These are phyloP conservation scores for Amphiprion ocellaris DNA, from an alignment of 2,113 vertebrate genomes.

Conservation along the genomic window DNA sequence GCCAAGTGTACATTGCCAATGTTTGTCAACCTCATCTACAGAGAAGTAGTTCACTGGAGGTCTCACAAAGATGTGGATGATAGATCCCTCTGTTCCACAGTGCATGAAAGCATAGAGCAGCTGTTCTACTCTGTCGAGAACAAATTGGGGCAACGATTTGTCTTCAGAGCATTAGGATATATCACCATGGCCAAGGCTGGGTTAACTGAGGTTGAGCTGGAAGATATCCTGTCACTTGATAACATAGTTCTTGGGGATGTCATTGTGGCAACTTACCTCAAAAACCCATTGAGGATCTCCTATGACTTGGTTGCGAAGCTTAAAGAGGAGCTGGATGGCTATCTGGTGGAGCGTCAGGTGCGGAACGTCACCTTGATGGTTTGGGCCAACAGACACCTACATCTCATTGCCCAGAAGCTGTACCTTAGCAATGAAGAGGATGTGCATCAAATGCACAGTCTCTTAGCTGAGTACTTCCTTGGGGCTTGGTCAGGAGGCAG, in stretches of 20 bases:
- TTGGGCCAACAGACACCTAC: conserved; percentile 97
- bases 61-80: conserved; percentile 98
- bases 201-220: conserved; percentile 95
- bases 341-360: conserved; percentile 94
- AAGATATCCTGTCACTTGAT: conserved; percentile 97
- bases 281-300: conserved; percentile 92
- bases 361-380: conserved; percentile 94
- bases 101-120: conserved; percentile 98
- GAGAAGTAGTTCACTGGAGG: conserved; percentile 94
- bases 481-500: conserved; percentile 96
- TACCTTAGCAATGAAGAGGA: conserved; percentile 93
- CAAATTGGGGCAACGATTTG: conserved; percentile 90
- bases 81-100: conserved; percentile 93
- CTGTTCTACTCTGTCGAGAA: conserved; percentile 95
- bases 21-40: conserved; percentile 98
- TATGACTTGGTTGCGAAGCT: conserved; percentile 94
- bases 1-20: conserved; percentile 97
- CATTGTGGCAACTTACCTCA: conserved; percentile 86
- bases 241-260: conserved; percentile 94
- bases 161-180: conserved; percentile 95
- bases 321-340: conserved; percentile 95
- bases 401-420: conserved; percentile 96
- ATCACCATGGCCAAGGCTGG: conserved; percentile 97
- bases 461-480: conserved; percentile 96
- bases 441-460: conserved; percentile 95